Evolutionary conservation across 2,113 vertebrate genomes (phyloP), one percentile per base, ranked within the genome.

Genomic region (Cnemophilus loriae): DNA sequence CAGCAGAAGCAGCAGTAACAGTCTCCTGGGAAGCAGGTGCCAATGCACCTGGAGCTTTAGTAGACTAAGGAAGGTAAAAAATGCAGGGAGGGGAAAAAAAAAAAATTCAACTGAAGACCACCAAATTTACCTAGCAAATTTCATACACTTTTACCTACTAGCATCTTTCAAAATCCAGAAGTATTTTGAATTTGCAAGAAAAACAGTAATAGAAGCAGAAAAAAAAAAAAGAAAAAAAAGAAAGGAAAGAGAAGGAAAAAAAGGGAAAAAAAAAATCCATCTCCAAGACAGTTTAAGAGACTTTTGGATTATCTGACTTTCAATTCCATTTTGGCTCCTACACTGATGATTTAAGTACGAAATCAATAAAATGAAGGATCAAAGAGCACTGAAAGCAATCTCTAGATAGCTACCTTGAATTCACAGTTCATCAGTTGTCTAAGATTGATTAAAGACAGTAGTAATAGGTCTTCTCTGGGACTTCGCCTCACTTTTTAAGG

Each of bases 1-100:
- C 98, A 93, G 97, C 97, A 97, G 98, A 97, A 98, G 97, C 96
- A 97, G 97, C 96, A 97, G 98, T 93, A 96, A 97, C 94, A 97
- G 97, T 96, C 97, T 99, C 99, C 94, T 98, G 98, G 97, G 98
- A 98, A 92, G 98, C 98, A 92, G 99, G 96, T 98, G 98, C 92
- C 96, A 98, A 98, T 96, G 98, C 98, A 98, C 99, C 98, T 67
- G 98, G 98, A 98, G 98, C 98, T 98, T 99, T 99, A 98, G 98
- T 90, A 89, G 98, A 98, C 99, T 99, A 98, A 91, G 98, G 96
- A 93, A 95, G 93, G 97, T 96, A 52, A 97, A 91, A 93, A 94
- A 92, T 84, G 85, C 71, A 90, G 68, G 86, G 89, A 89, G 24
- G 59, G 46, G 4, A 0, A 14, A 46, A 49, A 82, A n/a, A 89